phyloP scores from a whole-genome alignment of 2,113 vertebrate species.

The Geococcyx californianus region DNA sequence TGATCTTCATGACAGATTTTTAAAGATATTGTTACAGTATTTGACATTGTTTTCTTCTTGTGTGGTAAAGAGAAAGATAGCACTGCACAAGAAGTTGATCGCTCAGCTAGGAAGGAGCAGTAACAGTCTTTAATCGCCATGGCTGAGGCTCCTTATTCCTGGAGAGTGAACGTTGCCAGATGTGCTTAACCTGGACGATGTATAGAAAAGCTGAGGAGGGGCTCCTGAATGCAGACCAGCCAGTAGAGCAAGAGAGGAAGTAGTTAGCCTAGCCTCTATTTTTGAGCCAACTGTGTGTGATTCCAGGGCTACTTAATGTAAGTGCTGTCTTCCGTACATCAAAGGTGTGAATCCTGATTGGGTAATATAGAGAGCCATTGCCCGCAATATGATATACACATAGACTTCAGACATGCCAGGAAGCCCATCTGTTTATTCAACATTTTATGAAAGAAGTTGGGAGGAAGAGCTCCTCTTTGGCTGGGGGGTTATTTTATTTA shows the following conservation, averaged over 20 bases:
- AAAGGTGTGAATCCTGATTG: not conserved
- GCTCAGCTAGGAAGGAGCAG: constrained; percentile 1
- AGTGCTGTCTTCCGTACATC: constrained; percentile 20
- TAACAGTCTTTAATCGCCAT: not conserved
- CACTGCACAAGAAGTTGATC: not conserved
- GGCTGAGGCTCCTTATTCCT: not conserved
- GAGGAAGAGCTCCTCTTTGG: not conserved
- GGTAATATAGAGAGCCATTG: not conserved
- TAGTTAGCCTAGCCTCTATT: not conserved
- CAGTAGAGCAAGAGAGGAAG: not conserved
- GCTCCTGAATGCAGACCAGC: not conserved
- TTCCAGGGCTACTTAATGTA: constrained; percentile 39
- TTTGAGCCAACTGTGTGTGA: not conserved
- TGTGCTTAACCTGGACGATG: not conserved
- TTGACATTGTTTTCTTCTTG: not conserved
- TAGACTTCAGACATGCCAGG: constrained; percentile 13
- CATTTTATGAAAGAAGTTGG: not conserved
- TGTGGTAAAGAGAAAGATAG: not conserved
- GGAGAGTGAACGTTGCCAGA: constrained; percentile 17
- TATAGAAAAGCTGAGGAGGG: not conserved
- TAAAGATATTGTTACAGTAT: not conserved
- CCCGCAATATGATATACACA: not conserved
- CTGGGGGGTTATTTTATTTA: not conserved
- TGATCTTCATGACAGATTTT: not conserved
- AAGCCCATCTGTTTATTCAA: constrained; percentile 32